phyloP scores from a whole-genome alignment of 2,113 vertebrate species.

The Phylloscopus whistleri region DNA sequence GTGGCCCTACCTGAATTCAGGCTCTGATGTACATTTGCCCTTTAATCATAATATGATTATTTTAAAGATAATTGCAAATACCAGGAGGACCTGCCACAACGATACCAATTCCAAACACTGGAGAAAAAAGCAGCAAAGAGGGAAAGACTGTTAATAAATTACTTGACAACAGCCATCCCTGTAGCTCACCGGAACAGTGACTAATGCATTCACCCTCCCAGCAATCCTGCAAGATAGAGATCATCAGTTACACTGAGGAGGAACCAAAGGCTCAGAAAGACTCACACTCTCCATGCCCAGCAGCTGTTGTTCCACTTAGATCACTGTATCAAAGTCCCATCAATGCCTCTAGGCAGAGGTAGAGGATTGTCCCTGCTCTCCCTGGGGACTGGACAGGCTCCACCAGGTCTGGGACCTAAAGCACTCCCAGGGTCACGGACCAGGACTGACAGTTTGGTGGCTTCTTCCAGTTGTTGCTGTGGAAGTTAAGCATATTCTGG shows the following conservation, averaged over 20 bases:
- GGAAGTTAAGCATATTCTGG: not conserved
- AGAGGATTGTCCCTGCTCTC: not conserved
- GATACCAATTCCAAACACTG: not conserved
- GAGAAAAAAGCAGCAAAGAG: not conserved
- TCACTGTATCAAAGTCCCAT: not conserved
- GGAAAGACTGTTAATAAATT: not conserved
- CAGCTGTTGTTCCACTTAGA: not conserved
- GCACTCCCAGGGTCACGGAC: not conserved
- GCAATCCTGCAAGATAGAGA: not conserved
- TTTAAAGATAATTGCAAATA: not conserved
- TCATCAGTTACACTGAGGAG: not conserved
- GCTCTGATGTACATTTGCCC: not conserved
- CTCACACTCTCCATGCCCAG: not conserved
- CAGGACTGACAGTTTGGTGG: not conserved
- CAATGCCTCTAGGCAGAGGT: not conserved
- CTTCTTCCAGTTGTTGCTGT: not conserved
- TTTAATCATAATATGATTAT: not conserved
- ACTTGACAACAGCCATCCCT: not conserved
- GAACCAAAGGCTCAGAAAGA: not conserved
- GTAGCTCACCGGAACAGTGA: not conserved
- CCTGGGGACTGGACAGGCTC: not conserved
- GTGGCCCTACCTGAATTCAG: not conserved
- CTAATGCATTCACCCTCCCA: not conserved
- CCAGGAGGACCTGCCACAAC: not conserved
- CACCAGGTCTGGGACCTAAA: not conserved